A percentile compares a stretch with the other conserved stretches of the same genome.
Conservation (phyloP, 2,888 invertebrate genomes). For the Dasypogon diadema region DNA sequence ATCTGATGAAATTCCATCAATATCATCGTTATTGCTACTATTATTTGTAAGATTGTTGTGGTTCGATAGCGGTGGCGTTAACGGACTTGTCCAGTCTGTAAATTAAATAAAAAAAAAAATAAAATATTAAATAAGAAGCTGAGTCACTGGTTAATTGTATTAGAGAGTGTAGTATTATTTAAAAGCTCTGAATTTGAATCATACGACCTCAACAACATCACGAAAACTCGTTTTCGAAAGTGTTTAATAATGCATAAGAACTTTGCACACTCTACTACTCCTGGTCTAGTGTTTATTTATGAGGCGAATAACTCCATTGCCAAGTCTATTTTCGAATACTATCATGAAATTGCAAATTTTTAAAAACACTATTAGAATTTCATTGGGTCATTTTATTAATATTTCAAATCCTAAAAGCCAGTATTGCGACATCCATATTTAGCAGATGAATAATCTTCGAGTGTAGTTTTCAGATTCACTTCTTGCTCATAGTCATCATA, state of each 20-base stretch:
- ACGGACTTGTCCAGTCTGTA: constrained; percentile 67
- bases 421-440: no score
- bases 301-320: neutral
- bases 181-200: neutral
- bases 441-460: no score
- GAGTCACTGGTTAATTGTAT: neutral
- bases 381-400: no score
- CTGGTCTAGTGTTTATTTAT: neutral
- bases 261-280: neutral
- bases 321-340: neutral
- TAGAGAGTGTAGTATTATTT: neutral
- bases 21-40: constrained; percentile 55
- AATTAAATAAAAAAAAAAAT: constrained; percentile 51
- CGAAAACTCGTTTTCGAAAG: neutral
- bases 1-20: constrained; percentile 51
- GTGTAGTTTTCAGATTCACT: no score
- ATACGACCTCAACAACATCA: neutral
- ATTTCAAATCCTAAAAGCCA: no score
- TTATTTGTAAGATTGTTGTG: constrained; percentile 51
- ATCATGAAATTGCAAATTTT: no score
- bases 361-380: no score
- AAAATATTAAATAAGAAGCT: neutral
- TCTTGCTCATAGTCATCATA: no score
- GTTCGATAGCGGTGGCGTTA: constrained; percentile 63
- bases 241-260: neutral